Base-by-base conservation (phyloP, 2,113 vertebrate genomes). In the Scomber scombrus region DNA sequence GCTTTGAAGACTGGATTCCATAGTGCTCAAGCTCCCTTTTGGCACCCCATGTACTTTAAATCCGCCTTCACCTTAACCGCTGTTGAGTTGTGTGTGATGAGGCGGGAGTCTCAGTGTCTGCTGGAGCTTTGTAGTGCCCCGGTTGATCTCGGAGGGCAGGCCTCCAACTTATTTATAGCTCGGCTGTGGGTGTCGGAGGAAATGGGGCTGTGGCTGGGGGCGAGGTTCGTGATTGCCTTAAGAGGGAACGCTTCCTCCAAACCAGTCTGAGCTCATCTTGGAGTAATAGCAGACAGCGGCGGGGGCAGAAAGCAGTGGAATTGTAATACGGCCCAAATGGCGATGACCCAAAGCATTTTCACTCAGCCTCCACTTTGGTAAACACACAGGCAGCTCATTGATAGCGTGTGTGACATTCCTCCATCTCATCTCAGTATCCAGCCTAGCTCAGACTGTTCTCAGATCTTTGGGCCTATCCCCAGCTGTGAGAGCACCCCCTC, bases 391-490 rank as follows among this genome's bases (percentile, higher is more conserved):
- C 85, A 51, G 85, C 80, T 92, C 86, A 86, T 92, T 93, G 91
- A 93, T 81, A 75, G 88, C 85, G 90, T 82, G 92, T 94, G 93
- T 91, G 89, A 94, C 90, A 94, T 94, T 93, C 93, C 92, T 85
- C 89, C 89, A 78, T 89, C 87, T 72, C 87, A 75, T 88, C 89
- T 58, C 85, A 92, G 84, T 86, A 77, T 80, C 78, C 75, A 43
- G 65, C 85, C 82, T 51, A 63, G 68, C 52, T 47, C 40, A 31
- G 78, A 60, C 75, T 82, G 67, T 45, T 80, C 85, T 84, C 77
- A 79, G 88, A 84, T 79, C 82, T 81, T 71, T 74, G 29, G 74
- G 51, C 78, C 77, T 55, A 40, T 16, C 23, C 43, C 63, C 61
- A 71, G 18, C 84, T 87, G 78, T 29, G 78, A 80, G 55, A 81